A percentile compares a stretch with the other conserved stretches of the same genome.
phyloP scores from a whole-genome alignment of 1,140 invertebrate species.

The Schlechtendalia chinensis region DNA sequence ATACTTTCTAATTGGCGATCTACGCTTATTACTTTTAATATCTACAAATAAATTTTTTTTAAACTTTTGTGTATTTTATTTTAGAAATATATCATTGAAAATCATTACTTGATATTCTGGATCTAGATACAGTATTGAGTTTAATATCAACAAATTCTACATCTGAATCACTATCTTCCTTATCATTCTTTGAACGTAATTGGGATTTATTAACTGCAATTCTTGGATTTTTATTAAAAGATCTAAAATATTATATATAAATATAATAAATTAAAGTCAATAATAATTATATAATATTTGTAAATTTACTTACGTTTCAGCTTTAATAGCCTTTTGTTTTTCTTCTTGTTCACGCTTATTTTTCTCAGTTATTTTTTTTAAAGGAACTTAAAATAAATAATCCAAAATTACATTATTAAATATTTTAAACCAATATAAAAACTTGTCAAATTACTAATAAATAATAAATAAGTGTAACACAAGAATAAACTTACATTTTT shows the following conservation, averaged over 20 bases:
- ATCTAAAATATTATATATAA: conserved; percentile 27
- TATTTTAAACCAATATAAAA: not conserved
- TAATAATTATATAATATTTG: not conserved
- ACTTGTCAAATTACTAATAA: not conserved
- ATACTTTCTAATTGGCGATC: conserved; percentile 25
- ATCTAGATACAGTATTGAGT: not conserved
- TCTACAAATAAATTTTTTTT: not conserved
- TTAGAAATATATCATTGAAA: not conserved
- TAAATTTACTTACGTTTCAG: conserved; percentile 44
- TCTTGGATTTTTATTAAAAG: conserved; percentile 51
- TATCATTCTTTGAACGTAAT: conserved; percentile 38
- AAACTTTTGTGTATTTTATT: not conserved
- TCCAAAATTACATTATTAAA: not conserved
- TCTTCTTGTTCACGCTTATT: conserved; percentile 44
- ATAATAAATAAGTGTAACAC: not conserved
- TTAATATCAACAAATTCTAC: conserved; percentile 47
- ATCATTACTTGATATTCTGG: conserved; percentile 35
- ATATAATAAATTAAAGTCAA: not conserved
- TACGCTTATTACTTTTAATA: conserved; percentile 20
- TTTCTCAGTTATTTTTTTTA: conserved; percentile 42
- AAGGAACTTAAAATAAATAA: conserved; percentile 41
- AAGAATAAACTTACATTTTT: conserved; percentile 47
- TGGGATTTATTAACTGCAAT: conserved; percentile 50
- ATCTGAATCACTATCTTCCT: conserved; percentile 48
- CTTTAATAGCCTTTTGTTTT: conserved; percentile 42